Evolutionary conservation across 2,888 invertebrate genomes (phyloP).

Genomic region (Branchellion lobata): DNA sequence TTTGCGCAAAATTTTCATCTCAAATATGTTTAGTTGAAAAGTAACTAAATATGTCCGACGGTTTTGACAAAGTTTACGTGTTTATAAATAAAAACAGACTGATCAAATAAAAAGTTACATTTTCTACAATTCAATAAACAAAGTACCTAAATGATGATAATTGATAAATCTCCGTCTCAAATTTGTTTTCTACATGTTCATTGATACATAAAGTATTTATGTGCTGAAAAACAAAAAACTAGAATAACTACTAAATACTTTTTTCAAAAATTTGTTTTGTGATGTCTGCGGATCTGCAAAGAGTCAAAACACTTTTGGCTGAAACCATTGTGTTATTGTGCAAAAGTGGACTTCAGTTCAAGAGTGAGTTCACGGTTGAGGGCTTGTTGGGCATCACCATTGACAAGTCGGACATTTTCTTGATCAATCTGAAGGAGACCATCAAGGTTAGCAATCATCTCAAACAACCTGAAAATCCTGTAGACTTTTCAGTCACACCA

Average conservation of each 20-base stretch:
- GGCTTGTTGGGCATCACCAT: constrained; percentile 43
- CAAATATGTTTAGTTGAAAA: constrained; percentile 18
- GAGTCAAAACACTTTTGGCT: constrained; percentile 41
- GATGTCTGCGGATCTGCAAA: constrained; percentile 38
- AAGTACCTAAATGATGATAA: too few species aligned
- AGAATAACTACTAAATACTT: too few species aligned
- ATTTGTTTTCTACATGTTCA: too few species aligned
- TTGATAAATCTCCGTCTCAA: too few species aligned
- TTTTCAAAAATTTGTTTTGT: too few species aligned
- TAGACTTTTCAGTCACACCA: constrained; percentile 18
- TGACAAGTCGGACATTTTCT: constrained; percentile 40
- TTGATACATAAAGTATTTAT: too few species aligned
- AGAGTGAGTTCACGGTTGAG: constrained; percentile 42
- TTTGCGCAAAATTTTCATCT: neutral
- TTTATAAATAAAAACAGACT: too few species aligned
- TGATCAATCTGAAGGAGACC: constrained; percentile 43
- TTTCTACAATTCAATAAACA: too few species aligned
- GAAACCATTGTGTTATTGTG: constrained; percentile 44
- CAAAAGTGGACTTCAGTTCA: constrained; percentile 45
- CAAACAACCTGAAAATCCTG: neutral
- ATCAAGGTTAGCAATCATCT: constrained; percentile 5
- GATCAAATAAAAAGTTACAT: too few species aligned
- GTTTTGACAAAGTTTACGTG: neutral
- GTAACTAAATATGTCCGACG: constrained; percentile 3
- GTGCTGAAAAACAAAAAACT: too few species aligned